Base-by-base conservation (phyloP, 2,113 vertebrate species). In the Phoxinus phoxinus region DNA sequence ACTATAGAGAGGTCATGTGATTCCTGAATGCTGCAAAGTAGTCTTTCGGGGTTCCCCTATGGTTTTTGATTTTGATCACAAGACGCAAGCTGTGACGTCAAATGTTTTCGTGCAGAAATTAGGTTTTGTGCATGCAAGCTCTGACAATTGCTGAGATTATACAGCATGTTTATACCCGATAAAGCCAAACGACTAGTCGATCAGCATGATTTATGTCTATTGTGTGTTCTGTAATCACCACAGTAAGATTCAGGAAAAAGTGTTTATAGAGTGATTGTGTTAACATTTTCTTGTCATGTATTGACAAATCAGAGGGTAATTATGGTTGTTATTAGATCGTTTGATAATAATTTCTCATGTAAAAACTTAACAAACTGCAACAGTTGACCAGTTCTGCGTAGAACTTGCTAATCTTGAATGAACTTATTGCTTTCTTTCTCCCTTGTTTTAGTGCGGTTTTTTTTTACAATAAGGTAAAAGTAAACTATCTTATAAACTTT, bases 1-100 rank as follows among this genome's bases (percentile, higher is more conserved):
- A 67, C 13, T 61, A 37, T 75, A 76, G 48, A 76, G n/a, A 61
- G 78, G n/a, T 46, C 80, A 81, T 69, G 44, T 51, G 80, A 81
- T 81, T 51, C 27, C 61, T 69, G 12, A 81, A 81, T 69, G 80
- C 67, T 35, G 78, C 58, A 81, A 63, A 81, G 13, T 46, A 30
- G 63, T 51, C 44, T 51, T 72, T 58, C 32, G 81, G 81, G 81
- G 48, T 72, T 83, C 51, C 81, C 81, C 81, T 73, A 73, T 23
- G 67, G 48, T 32, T 72, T 72, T 58, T 53, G 65, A 48, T 58
- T 67, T 48, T 51, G 78, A 46, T 81, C 37, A 81, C 46, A 71
- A 41, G 44, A 71, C 9, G 6, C 30, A 44, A 56, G 30, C 27
- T 35, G 46, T 71, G 81, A 83, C 0, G 48, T 23, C 65, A 72